Evolutionary conservation across 2,113 vertebrate species (phyloP).

Genomic region (Athene cunicularia): DNA sequence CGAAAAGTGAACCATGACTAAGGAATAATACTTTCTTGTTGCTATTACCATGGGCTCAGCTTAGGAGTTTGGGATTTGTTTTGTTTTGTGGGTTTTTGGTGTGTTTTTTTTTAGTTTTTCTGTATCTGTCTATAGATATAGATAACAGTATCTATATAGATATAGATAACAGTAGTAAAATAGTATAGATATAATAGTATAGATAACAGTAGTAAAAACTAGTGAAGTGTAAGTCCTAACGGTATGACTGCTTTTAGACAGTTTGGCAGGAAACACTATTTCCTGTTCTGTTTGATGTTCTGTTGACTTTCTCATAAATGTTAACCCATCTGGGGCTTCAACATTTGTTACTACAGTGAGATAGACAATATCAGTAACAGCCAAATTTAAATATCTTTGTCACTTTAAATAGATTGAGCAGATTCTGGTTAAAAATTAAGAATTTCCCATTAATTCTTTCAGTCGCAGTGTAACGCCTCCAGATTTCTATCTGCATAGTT

Average conservation of each 20-base stretch:
- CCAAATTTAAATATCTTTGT: background rate
- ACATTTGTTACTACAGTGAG: background rate
- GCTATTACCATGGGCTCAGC: background rate
- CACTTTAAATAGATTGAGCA: background rate
- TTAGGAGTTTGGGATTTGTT: background rate
- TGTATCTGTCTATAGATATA: accelerated
- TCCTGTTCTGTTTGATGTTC: slow-evolving; percentile 11
- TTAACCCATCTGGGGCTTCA: slow-evolving; percentile 10
- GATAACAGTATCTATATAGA: too few relatives aligned
- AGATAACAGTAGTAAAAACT: background rate
- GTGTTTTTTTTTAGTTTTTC: background rate
- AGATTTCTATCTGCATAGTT: background rate
- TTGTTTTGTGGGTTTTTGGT: too few relatives aligned
- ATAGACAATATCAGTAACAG: background rate
- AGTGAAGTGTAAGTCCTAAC: background rate
- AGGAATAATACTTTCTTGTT: background rate
- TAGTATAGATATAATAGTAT: too few relatives aligned
- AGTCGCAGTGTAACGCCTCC: background rate
- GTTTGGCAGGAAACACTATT: slow-evolving; percentile 41
- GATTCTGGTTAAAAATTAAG: background rate
- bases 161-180: background rate
- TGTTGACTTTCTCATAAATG: slow-evolving; percentile 21
- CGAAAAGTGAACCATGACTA: background rate
- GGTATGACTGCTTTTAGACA: background rate
- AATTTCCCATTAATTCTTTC: background rate